Evolutionary conservation across 2,888 invertebrate genomes (phyloP).

Genomic region (Epinotia demarniana): DNA sequence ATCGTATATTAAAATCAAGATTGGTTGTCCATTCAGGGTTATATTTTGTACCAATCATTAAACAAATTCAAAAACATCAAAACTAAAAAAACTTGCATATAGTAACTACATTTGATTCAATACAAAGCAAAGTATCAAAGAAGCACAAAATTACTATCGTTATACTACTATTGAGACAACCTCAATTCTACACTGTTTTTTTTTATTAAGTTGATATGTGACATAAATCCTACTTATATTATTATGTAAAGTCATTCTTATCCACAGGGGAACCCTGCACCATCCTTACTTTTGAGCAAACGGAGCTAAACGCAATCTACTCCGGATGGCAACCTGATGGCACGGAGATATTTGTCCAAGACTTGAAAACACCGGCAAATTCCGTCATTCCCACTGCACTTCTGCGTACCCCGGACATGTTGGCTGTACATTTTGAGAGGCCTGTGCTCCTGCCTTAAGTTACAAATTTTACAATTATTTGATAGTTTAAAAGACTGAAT

Average conservation of each 20-base stretch:
- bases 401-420: slow-evolving; percentile 68
- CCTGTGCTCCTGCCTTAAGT: slow-evolving; percentile 44
- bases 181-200: no score
- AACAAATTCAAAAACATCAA: no score
- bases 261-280: slow-evolving; percentile 67
- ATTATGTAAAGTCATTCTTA: neutral
- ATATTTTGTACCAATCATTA: no score
- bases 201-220: no score
- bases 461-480: neutral
- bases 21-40: no score
- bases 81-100: no score
- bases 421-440: slow-evolving; percentile 68
- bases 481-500: neutral
- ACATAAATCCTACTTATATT: neutral
- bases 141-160: no score
- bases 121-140: no score
- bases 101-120: no score
- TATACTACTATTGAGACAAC: no score
- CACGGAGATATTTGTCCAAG: slow-evolving; percentile 64
- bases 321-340: slow-evolving; percentile 70
- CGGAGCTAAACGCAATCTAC: slow-evolving; percentile 65
- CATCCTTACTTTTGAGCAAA: slow-evolving; percentile 71
- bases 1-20: no score
- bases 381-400: slow-evolving; percentile 64
- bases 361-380: slow-evolving; percentile 68